Evolutionary conservation across 2,888 invertebrate species (phyloP).

Genomic region (Mesochorus sp.): DNA sequence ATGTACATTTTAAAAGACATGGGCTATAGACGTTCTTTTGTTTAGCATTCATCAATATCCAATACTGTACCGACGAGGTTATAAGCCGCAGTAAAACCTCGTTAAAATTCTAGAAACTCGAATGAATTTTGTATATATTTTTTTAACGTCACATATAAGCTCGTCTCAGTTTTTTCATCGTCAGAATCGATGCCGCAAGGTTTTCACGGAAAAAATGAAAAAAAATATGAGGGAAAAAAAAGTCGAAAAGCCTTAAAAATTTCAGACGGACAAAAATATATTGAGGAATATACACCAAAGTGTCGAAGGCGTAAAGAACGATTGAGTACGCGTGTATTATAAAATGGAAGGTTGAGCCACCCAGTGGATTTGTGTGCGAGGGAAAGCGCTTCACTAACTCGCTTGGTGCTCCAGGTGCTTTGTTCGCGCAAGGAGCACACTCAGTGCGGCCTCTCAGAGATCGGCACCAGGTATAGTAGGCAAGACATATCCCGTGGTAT

Average conservation of each 20-base stretch:
- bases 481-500: conserved; percentile 39
- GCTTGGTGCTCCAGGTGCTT: conserved; percentile 57
- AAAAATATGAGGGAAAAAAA: too few species aligned
- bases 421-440: conserved; percentile 53
- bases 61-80: too few species aligned
- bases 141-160: too few species aligned
- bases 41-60: too few species aligned
- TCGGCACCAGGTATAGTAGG: conserved; percentile 35
- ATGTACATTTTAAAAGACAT: too few species aligned
- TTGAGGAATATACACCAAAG: neutral
- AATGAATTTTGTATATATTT: neutral
- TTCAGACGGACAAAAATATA: neutral
- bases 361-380: neutral
- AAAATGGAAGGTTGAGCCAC: neutral
- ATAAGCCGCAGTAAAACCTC: neutral
- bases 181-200: neutral
- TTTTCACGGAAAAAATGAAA: neutral
- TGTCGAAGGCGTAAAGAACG: neutral
- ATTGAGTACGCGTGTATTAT: neutral
- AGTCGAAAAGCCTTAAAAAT: neutral
- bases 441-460: conserved; percentile 18
- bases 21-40: too few species aligned
- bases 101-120: neutral
- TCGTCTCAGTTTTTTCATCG: too few species aligned
- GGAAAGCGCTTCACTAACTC: conserved; percentile 41